Evolutionary conservation across 2,888 invertebrate species (phyloP).

Genomic region (Dione juno): DNA sequence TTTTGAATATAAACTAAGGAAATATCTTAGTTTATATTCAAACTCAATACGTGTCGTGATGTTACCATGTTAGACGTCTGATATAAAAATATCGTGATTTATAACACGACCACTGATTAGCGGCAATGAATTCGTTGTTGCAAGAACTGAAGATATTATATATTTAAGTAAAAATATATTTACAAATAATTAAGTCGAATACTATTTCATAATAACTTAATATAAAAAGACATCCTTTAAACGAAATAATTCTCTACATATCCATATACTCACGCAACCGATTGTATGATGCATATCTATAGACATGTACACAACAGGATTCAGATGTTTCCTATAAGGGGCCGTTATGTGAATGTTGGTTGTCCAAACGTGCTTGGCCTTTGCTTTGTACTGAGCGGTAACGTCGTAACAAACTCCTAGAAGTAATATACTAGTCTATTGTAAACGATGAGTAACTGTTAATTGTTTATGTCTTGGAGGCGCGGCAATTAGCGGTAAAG

Average conservation of each 20-base stretch:
- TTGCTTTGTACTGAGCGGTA: conserved; percentile 25
- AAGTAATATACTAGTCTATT: conserved; percentile 64
- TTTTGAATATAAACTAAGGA: not conserved
- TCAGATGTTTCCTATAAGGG: conserved; percentile 26
- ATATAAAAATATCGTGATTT: conserved; percentile 37
- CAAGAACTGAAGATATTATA: conserved; percentile 15
- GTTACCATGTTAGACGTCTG: conserved; percentile 25
- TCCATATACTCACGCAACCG: conserved; percentile 5
- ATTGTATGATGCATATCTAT: conserved; percentile 17
- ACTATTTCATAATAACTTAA: not conserved
- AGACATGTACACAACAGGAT: conserved; percentile 14
- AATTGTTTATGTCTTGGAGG: conserved; percentile 63
- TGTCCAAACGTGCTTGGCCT: conserved; percentile 13
- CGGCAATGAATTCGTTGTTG: conserved; percentile 28
- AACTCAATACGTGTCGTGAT: conserved; percentile 35
- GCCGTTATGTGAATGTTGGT: conserved; percentile 22
- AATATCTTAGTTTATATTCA: conserved; percentile 32
- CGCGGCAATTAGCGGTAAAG: conserved; percentile 78
- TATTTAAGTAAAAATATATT: not conserved
- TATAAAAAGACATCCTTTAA: not conserved
- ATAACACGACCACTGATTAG: conserved; percentile 37
- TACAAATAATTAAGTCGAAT: not conserved
- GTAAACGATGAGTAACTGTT: conserved; percentile 68
- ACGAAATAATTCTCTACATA: not conserved
- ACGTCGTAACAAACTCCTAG: conserved; percentile 58